These are phyloP conservation scores for Galeopterus variegatus DNA, from an alignment of 2,113 vertebrate species.

Conservation along the genomic window DNA sequence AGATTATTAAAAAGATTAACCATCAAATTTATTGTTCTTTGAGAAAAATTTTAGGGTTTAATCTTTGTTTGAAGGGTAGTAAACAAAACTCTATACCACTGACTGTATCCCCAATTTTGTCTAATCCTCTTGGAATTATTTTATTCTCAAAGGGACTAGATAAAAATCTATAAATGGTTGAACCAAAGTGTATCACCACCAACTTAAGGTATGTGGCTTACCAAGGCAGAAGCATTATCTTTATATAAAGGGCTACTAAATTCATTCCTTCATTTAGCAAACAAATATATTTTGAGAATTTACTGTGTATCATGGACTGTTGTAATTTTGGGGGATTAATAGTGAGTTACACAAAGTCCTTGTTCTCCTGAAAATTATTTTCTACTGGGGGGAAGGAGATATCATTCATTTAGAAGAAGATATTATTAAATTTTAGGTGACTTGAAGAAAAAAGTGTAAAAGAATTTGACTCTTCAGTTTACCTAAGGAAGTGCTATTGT, in stretches of 20 bases:
- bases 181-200: neutral
- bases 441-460: neutral
- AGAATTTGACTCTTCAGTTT: slow-evolving; percentile 40
- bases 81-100: neutral
- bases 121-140: slow-evolving; percentile 2
- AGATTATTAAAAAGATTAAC: slow-evolving; percentile 43
- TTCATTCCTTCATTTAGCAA: slow-evolving; percentile 27
- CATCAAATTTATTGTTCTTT: slow-evolving; percentile 50
- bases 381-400: neutral
- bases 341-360: neutral
- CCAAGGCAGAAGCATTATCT: neutral
- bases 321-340: neutral
- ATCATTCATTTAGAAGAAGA: slow-evolving; percentile 3
- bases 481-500: neutral
- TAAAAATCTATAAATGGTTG: neutral
- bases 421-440: slow-evolving; percentile 10
- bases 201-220: neutral
- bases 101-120: neutral
- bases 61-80: slow-evolving; percentile 15
- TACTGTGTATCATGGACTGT: neutral
- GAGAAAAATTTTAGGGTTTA: neutral
- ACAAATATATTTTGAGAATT: neutral
- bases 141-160: slow-evolving; percentile 54
- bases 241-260: neutral
- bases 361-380: slow-evolving; percentile 41